Evolutionary conservation across 2,113 vertebrate species (phyloP).

Genomic region (Orthonyx spaldingii): DNA sequence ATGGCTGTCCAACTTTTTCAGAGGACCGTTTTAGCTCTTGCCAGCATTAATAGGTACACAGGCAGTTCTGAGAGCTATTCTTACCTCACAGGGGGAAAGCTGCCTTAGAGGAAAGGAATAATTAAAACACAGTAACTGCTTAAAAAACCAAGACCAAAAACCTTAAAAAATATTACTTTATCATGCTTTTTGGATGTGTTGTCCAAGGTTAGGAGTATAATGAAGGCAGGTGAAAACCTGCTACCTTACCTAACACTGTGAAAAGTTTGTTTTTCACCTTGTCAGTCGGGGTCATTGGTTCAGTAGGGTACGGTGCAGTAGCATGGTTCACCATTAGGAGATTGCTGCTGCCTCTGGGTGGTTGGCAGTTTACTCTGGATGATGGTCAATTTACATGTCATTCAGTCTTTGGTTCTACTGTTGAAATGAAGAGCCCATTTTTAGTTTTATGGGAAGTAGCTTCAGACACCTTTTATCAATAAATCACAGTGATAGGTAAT

Average conservation of each 20-base stretch:
- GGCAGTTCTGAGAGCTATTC: neutral
- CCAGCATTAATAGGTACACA: neutral
- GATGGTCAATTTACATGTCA: fast-evolving
- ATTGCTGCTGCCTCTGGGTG: neutral
- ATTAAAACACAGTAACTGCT: neutral
- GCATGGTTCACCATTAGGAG: neutral
- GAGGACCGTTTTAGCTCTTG: neutral
- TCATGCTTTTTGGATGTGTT: neutral
- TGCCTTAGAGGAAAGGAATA: neutral
- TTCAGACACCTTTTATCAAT: neutral
- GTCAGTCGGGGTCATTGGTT: neutral
- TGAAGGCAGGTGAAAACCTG: neutral
- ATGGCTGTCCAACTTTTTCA: neutral
- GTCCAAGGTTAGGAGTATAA: neutral
- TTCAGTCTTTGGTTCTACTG: neutral
- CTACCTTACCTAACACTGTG: neutral
- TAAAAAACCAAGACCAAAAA: neutral
- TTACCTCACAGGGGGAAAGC: neutral
- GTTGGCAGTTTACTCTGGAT: neutral
- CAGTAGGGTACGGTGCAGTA: neutral
- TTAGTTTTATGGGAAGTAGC: neutral
- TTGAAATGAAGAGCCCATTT: neutral
- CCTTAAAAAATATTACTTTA: neutral
- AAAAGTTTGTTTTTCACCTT: neutral
- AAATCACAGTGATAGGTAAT: neutral